Evolutionary conservation across 2,797 vertebrate species (phyloP), one percentile per base, ranked within the genome.

Genomic region (Peromyscus melanophrys): DNA sequence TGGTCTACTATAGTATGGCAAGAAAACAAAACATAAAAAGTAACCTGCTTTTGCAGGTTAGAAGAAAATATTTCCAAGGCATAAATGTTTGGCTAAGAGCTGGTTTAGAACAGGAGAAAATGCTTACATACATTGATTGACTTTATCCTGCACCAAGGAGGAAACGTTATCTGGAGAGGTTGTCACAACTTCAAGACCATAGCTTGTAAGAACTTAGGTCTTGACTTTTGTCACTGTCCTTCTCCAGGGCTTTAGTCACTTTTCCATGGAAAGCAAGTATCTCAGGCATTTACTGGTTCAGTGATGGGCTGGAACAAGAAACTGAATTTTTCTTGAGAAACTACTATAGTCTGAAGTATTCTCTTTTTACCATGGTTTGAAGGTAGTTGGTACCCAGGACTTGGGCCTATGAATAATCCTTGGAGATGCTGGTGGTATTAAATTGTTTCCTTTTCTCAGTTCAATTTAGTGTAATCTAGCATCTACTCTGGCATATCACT

Each of bases 351-450:
- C 81, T 77, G 3, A 78, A 31, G 6, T 84, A 21, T 71, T 59
- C 17, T 76, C 19, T 89, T 94, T 95, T 76, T 87, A 31, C 25
- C 5, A 76, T 88, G 49, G 2, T 23, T 96, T 78, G 31, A 92
- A 93, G 7, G 84, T 40, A 29, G 2, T 0, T 43, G 31, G 10
- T 34, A 89, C 16, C 4, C 13, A 23, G 69, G 89, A 23, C 4
- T 69, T 31, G 82, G 8, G 0, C 37, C 4, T 78, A n/a, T 81
- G 8, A 81, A 65, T 67, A 87, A 23, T 57, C 52, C 17, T 88
- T 95, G 23, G 23, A 43, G 59, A 91, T 77, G 63, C 2, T 69
- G 21, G 3, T 88, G 81, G 43, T 16, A 31, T 92, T 92, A 10
- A 84, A 59, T 52, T 0, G n/a, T 63, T 88, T 94, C 57, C 82